A percentile compares a stretch with the other conserved stretches of the same genome.
phyloP scores from a whole-genome alignment of 2,113 vertebrate species.

The Fukomys damarensis region DNA sequence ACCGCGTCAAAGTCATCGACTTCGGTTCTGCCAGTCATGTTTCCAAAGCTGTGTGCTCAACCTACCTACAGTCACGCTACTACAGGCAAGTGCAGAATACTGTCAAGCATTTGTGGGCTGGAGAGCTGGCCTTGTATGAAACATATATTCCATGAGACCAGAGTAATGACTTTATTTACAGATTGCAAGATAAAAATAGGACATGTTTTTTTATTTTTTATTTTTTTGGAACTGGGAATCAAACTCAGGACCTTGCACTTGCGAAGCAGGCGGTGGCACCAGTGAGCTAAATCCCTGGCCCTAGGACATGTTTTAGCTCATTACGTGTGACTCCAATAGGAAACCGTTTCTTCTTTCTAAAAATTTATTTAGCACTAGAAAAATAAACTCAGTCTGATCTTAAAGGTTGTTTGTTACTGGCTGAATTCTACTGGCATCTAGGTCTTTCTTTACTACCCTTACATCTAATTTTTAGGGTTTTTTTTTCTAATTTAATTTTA shows the following conservation, averaged over 20 bases:
- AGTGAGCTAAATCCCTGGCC: too few relatives aligned
- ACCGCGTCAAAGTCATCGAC: constrained; percentile 98
- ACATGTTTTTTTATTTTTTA: too few relatives aligned
- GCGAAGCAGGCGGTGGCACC: too few relatives aligned
- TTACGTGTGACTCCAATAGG: neutral
- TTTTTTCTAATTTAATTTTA: neutral
- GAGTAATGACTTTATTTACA: neutral
- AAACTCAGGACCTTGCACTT: too few relatives aligned
- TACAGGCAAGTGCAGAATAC: constrained; percentile 90
- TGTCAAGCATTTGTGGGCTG: neutral
- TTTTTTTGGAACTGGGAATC: too few relatives aligned
- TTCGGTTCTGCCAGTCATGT: constrained; percentile 98
- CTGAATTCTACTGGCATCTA: constrained; percentile 42
- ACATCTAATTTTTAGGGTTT: neutral
- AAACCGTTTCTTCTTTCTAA: constrained; percentile 15
- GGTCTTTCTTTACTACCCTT: constrained; percentile 51
- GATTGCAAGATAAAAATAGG: constrained; percentile 45
- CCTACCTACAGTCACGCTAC: constrained; percentile 97
- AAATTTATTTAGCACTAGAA: constrained; percentile 35
- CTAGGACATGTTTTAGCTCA: constrained; percentile 17
- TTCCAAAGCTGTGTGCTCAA: constrained; percentile 98
- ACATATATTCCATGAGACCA: neutral
- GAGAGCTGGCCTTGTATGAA: constrained; percentile 17
- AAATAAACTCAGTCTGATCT: constrained; percentile 41
- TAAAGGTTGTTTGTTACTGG: constrained; percentile 34